Conservation (phyloP, 1,140 invertebrate genomes). For the Dreissena rostriformis region DNA sequence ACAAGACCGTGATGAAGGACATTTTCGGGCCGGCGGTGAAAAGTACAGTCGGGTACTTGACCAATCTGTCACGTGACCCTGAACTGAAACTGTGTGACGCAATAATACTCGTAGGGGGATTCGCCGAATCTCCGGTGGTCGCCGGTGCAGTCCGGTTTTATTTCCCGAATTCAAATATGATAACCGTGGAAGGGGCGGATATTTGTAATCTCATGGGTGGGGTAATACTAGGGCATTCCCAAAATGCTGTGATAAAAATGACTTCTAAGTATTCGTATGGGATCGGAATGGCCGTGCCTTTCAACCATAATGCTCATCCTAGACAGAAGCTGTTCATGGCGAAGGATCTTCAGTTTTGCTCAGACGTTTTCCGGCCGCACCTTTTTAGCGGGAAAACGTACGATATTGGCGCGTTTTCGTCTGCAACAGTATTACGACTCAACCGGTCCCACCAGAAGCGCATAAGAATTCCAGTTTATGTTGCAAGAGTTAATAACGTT, state of each 20-base stretch:
- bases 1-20: conserved; percentile 55
- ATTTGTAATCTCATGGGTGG: conserved; percentile 28
- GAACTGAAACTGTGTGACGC: conserved; percentile 43
- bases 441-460: conserved; percentile 37
- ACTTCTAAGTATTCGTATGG: conserved; percentile 17
- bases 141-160: conserved; percentile 45
- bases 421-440: background rate
- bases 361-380: conserved; percentile 32
- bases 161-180: conserved; percentile 51
- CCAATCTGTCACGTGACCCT: conserved; percentile 48
- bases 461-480: conserved; percentile 33
- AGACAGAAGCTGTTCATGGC: conserved; percentile 41
- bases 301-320: conserved; percentile 32
- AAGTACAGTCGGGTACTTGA: conserved; percentile 50
- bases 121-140: conserved; percentile 39
- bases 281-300: conserved; percentile 48
- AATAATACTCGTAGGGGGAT: conserved; percentile 50
- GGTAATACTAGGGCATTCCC: conserved; percentile 39
- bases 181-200: conserved; percentile 15
- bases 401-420: background rate
- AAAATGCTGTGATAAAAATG: background rate
- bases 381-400: conserved; percentile 15
- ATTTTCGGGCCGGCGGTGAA: conserved; percentile 52
- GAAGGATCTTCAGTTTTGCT: conserved; percentile 30
- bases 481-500: background rate